These are phyloP conservation scores for Apotomis turbidana DNA, from an alignment of 2,888 invertebrate genomes.

Conservation along the genomic window DNA sequence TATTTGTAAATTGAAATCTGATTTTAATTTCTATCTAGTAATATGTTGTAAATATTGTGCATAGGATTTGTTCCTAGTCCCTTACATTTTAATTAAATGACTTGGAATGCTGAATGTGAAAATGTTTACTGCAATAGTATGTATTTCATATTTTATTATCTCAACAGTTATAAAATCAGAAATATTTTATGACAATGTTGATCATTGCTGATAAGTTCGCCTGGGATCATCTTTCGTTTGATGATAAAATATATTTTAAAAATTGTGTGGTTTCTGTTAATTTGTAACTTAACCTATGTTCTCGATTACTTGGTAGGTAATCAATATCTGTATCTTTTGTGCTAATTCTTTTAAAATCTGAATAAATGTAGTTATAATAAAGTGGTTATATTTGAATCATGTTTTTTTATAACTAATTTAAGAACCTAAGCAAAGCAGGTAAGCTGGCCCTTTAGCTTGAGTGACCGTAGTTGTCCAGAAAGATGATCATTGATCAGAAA, in stretches of 20 bases:
- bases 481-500: too few relatives aligned
- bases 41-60: constrained; percentile 12
- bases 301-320: neutral
- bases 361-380: constrained; percentile 50
- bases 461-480: too few relatives aligned
- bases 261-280: constrained; percentile 12
- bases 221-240: neutral
- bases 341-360: constrained; percentile 3
- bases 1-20: constrained; percentile 7
- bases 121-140: neutral
- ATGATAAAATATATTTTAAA: neutral
- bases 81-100: neutral
- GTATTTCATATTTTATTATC: neutral
- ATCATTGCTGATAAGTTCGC: constrained; percentile 8
- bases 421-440: too few relatives aligned
- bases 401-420: too few relatives aligned
- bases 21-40: neutral
- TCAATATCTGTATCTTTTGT: constrained; percentile 4
- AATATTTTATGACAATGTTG: constrained; percentile 21
- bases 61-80: constrained; percentile 9
- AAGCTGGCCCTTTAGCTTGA: too few relatives aligned
- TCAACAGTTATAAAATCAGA: neutral
- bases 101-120: neutral
- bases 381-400: constrained; percentile 14
- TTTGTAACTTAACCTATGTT: neutral